phyloP scores from a whole-genome alignment of 1,140 invertebrate genomes.

The Leptinotarsa texana region DNA sequence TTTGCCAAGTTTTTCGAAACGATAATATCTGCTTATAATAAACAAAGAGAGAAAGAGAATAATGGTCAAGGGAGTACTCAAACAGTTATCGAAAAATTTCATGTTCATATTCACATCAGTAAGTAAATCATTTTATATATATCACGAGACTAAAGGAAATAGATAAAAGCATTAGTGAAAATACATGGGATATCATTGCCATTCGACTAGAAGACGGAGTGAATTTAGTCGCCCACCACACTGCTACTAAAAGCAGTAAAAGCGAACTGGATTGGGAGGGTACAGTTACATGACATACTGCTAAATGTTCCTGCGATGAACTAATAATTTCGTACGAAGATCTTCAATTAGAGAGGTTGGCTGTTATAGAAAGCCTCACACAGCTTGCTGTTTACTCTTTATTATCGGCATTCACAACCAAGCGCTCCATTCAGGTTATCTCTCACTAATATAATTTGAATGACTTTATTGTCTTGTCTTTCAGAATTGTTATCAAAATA shows the following conservation, averaged over 20 bases:
- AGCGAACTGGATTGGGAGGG: conserved; percentile 33
- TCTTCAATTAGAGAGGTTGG: conserved; percentile 48
- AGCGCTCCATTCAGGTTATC: background rate
- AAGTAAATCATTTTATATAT: conserved; percentile 13
- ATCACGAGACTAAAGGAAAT: background rate
- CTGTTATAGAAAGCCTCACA: conserved; percentile 33
- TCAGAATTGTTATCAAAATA: no score
- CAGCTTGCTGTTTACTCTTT: background rate
- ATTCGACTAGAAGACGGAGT: background rate
- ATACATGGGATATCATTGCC: conserved; percentile 7
- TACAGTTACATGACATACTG: conserved; percentile 46
- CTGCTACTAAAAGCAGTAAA: conserved; percentile 35
- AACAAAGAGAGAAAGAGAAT: no score
- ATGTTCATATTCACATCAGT: background rate
- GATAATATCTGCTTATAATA: no score
- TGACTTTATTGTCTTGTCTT: no score
- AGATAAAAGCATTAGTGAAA: conserved; percentile 9
- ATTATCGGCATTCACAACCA: background rate
- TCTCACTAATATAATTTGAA: no score
- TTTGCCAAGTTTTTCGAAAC: no score
- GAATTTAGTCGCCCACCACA: conserved; percentile 11
- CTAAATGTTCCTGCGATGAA: conserved; percentile 48
- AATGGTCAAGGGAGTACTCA: no score
- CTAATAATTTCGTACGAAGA: conserved; percentile 45
- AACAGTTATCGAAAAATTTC: no score